These are phyloP conservation scores for Pituophis catenifer DNA, from an alignment of 2,113 vertebrate genomes.

Conservation along the genomic window DNA sequence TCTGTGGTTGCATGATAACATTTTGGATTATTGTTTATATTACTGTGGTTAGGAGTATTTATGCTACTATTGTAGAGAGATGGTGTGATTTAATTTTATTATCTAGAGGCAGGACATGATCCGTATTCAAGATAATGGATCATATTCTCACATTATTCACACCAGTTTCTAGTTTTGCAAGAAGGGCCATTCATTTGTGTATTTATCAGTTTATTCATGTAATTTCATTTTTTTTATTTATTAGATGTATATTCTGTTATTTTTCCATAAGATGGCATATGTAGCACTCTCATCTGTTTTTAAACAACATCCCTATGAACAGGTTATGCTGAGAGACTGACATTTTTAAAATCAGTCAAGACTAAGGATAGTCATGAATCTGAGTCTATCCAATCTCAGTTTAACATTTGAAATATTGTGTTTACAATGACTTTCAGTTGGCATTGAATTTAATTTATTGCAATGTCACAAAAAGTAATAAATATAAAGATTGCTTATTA, in stretches of 20 bases:
- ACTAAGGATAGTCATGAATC: background rate
- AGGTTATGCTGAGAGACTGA: background rate
- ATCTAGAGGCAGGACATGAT: constrained; percentile 43
- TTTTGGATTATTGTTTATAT: background rate
- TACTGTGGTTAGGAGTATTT: background rate
- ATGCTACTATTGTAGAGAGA: constrained; percentile 3
- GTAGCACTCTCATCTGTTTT: background rate
- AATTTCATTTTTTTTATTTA: background rate
- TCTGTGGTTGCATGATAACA: background rate
- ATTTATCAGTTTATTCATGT: background rate
- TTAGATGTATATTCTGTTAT: background rate
- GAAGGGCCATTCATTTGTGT: background rate
- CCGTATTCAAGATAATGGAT: background rate
- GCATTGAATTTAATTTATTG: constrained; percentile 32
- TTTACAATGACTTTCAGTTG: background rate
- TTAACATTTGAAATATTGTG: background rate
- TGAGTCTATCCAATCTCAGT: background rate
- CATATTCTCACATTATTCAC: background rate
- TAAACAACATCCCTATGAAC: background rate
- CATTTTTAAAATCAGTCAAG: background rate
- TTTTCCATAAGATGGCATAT: background rate
- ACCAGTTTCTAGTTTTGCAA: background rate
- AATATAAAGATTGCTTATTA: constrained; percentile 26
- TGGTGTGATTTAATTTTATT: constrained; percentile 8
- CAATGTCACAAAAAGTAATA: background rate